Conservation (phyloP, 2,888 invertebrate species). For the Argyra leucocephala region DNA sequence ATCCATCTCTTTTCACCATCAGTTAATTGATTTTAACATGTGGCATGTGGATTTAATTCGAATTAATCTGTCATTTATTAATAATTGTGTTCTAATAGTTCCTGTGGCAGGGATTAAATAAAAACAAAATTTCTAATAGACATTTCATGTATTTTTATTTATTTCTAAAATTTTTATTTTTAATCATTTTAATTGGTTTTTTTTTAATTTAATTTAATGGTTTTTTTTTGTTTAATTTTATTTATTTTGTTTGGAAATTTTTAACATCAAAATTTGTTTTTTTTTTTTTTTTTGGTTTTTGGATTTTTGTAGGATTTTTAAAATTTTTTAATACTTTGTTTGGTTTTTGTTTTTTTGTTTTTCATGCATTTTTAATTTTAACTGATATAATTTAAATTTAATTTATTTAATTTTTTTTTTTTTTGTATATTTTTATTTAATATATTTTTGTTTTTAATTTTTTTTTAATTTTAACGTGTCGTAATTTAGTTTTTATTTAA, state of each 20-base stretch:
- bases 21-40: too few species aligned
- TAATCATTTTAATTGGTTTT: conserved; percentile 18
- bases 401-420: conserved; percentile 23
- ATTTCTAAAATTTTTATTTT: conserved; percentile 15
- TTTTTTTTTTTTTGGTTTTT: conserved; percentile 21
- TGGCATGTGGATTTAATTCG: too few species aligned
- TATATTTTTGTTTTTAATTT: conserved; percentile 19
- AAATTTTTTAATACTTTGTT: conserved; percentile 19
- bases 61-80: too few species aligned
- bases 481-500: neutral
- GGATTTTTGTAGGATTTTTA: conserved; percentile 22
- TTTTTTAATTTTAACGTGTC: neutral
- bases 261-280: conserved; percentile 23
- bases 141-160: conserved; percentile 18
- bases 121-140: conserved; percentile 16
- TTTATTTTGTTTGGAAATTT: conserved; percentile 21
- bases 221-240: conserved; percentile 15
- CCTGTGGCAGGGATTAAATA: too few species aligned
- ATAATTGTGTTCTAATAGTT: too few species aligned
- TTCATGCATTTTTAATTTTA: conserved; percentile 21
- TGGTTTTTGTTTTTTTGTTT: conserved; percentile 16
- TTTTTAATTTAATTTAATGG: conserved; percentile 15
- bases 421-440: conserved; percentile 22
- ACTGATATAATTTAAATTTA: conserved; percentile 13
- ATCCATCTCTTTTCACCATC: too few species aligned